Evolutionary conservation across 1,140 invertebrate species (phyloP).

Genomic region (Macrostomum lignano): DNA sequence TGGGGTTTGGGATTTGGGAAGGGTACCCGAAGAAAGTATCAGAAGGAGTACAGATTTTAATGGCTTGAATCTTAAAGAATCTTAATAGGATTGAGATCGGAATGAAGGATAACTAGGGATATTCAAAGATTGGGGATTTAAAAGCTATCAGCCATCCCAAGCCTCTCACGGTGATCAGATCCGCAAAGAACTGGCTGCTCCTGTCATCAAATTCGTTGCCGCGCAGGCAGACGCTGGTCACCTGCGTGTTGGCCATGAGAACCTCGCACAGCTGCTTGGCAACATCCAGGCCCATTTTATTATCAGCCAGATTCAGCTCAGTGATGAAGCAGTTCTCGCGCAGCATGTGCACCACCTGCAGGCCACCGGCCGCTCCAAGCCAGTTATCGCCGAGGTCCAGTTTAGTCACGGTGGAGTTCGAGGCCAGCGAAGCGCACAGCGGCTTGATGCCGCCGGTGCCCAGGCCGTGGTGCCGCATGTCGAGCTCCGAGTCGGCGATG

Average conservation of each 20-base stretch:
- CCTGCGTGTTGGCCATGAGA: no score
- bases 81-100: no score
- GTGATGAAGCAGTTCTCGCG: conserved; percentile 25
- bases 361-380: conserved; percentile 15
- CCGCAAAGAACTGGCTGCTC: background rate
- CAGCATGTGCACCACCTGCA: conserved; percentile 20
- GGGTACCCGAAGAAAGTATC: no score
- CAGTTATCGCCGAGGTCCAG: conserved; percentile 23
- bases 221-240: background rate
- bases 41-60: no score
- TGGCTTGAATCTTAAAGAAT: no score
- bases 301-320: conserved; percentile 9
- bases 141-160: no score
- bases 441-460: conserved; percentile 17
- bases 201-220: background rate
- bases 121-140: no score
- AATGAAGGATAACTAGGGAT: no score
- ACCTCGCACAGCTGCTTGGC: no score
- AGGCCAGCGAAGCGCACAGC: conserved; percentile 17
- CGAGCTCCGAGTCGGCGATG: conserved; percentile 17
- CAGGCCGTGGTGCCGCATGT: conserved; percentile 24
- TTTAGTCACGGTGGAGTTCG: conserved; percentile 15
- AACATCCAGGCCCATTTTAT: no score
- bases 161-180: no score
- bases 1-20: no score